phyloP scores from a whole-genome alignment of 1,140 invertebrate genomes.

The Whitmania pigra region DNA sequence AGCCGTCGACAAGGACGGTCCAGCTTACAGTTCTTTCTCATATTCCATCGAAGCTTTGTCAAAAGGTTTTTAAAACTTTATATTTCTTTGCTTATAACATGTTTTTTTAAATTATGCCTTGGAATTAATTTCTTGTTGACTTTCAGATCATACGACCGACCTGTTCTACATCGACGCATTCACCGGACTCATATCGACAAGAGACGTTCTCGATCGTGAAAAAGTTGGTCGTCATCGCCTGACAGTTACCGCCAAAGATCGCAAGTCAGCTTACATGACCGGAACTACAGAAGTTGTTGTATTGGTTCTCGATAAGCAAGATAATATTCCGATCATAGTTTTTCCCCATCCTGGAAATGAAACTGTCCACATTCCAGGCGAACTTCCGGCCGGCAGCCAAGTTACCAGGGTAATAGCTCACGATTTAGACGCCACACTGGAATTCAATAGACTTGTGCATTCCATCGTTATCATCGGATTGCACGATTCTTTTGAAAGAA shows the following conservation, averaged over 20 bases:
- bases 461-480: background rate
- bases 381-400: constrained; percentile 12
- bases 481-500: too few species aligned
- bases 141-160: background rate
- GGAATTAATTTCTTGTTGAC: too few species aligned
- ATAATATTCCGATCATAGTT: constrained; percentile 3
- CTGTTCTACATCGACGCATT: constrained; percentile 17
- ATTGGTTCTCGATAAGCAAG: constrained; percentile 10
- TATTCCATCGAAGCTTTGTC: constrained; percentile 8
- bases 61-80: background rate
- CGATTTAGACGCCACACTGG: constrained; percentile 17
- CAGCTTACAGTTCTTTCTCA: constrained; percentile 19
- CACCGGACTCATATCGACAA: constrained; percentile 18
- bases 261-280: constrained; percentile 9
- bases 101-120: too few species aligned
- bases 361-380: constrained; percentile 12
- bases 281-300: constrained; percentile 11
- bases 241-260: constrained; percentile 20
- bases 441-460: background rate
- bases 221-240: constrained; percentile 13
- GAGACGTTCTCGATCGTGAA: constrained; percentile 22
- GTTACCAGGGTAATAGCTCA: constrained; percentile 17
- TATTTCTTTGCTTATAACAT: too few species aligned
- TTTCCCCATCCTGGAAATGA: constrained; percentile 16
- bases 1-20: constrained; percentile 18